phyloP scores from a whole-genome alignment of 1,140 invertebrate species.

The Temnothorax curvispinosus region DNA sequence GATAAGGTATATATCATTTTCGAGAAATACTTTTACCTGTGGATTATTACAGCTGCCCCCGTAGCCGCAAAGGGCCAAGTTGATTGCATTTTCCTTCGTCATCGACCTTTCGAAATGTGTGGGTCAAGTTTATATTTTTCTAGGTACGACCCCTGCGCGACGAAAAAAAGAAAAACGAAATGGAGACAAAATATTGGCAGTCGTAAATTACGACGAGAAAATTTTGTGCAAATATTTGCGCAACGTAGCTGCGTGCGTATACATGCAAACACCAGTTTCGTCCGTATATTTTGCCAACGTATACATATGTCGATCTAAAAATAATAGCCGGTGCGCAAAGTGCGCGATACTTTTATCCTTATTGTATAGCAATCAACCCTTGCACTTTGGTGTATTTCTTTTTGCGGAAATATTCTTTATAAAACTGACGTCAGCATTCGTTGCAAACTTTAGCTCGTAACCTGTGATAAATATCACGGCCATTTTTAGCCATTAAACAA shows the following conservation, averaged over 20 bases:
- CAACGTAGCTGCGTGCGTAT: conserved; percentile 51
- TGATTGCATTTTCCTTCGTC: not conserved
- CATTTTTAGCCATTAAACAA: not conserved
- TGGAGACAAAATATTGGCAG: conserved; percentile 72
- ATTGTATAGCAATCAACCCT: not conserved
- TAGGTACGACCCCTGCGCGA: not conserved
- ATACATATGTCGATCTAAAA: conserved; percentile 42
- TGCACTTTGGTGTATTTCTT: not conserved
- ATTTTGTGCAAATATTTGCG: conserved; percentile 73
- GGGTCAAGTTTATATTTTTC: conserved; percentile 51
- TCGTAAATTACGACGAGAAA: conserved; percentile 68
- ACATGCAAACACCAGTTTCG: conserved; percentile 25
- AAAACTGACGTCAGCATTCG: not conserved
- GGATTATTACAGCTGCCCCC: not conserved
- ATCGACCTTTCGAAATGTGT: conserved; percentile 4
- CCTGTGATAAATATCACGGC: not conserved
- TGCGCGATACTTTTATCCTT: not conserved
- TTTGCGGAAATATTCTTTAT: not conserved
- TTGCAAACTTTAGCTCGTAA: not conserved
- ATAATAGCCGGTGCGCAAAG: conserved; percentile 26
- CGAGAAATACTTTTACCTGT: not conserved
- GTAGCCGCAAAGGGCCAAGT: not conserved
- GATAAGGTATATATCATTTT: not conserved
- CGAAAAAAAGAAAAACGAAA: conserved; percentile 4
- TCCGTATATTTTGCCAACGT: conserved; percentile 1